Evolutionary conservation across 2,888 invertebrate genomes (phyloP).

Genomic region (Scaptomyza parva): DNA sequence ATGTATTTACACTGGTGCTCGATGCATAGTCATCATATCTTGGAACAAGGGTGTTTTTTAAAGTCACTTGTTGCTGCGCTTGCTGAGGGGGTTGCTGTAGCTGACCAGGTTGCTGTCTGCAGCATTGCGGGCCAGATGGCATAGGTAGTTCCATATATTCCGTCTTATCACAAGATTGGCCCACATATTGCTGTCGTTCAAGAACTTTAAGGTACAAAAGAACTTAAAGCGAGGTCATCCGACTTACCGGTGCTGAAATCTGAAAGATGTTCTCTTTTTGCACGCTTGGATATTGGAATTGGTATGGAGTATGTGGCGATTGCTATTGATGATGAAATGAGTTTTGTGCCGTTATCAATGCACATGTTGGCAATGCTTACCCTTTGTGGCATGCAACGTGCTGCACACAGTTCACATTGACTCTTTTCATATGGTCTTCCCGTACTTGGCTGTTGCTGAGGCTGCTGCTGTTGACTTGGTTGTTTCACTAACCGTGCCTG

Average conservation of each 20-base stretch:
- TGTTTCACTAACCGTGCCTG: too few relatives aligned
- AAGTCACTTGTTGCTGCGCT: conserved; percentile 15
- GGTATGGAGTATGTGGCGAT: conserved; percentile 2
- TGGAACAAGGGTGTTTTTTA: neutral
- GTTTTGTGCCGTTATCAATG: neutral
- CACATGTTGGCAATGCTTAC: conserved; percentile 9
- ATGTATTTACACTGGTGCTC: neutral
- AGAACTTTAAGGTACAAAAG: neutral
- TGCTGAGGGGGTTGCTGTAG: neutral
- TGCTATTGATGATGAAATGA: conserved; percentile 2
- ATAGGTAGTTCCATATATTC: conserved; percentile 22
- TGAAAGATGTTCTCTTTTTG: neutral
- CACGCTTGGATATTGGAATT: neutral
- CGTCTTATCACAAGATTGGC: conserved; percentile 10
- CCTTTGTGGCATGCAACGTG: conserved; percentile 14
- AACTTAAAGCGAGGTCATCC: neutral
- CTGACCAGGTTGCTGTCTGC: neutral
- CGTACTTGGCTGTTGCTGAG: conserved; percentile 1
- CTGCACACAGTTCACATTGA: conserved; percentile 4
- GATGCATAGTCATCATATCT: neutral
- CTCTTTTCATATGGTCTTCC: conserved; percentile 3
- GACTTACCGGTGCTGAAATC: conserved; percentile 19
- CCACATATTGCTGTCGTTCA: neutral
- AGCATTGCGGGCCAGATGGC: too few relatives aligned
- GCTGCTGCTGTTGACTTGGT: neutral